These are phyloP conservation scores for Xylota sylvarum DNA, from an alignment of 2,888 invertebrate species.

Conservation along the genomic window DNA sequence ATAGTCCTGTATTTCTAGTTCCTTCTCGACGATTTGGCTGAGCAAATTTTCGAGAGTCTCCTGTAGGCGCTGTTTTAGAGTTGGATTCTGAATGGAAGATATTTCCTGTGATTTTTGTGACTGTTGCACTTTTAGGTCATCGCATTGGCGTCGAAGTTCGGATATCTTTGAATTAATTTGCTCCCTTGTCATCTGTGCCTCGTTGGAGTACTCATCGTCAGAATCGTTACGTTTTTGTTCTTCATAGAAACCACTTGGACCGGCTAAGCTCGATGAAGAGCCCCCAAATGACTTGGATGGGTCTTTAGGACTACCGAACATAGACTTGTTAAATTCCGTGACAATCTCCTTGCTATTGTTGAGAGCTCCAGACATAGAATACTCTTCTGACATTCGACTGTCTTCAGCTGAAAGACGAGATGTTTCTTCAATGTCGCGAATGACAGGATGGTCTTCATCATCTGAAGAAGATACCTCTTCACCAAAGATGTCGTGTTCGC, in stretches of 20 bases:
- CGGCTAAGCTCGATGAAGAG: slow-evolving; percentile 82
- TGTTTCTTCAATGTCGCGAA: slow-evolving; percentile 91
- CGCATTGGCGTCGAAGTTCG: slow-evolving; percentile 90
- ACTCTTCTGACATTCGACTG: slow-evolving; percentile 88
- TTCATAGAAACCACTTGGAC: slow-evolving; percentile 82
- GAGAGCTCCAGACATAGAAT: slow-evolving; percentile 70
- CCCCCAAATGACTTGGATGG: slow-evolving; percentile 79
- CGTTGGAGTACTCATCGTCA: slow-evolving; percentile 82
- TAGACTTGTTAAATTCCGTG: slow-evolving; percentile 83
- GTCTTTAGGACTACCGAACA: slow-evolving; percentile 82
- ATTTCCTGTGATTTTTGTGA: slow-evolving; percentile 93
- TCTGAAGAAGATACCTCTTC: slow-evolving; percentile 96
- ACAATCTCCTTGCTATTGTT: slow-evolving; percentile 80
- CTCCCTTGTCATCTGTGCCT: slow-evolving; percentile 84
- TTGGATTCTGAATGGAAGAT: slow-evolving; percentile 93
- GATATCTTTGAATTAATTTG: slow-evolving; percentile 88
- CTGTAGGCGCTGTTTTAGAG: slow-evolving; percentile 92
- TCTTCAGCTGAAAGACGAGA: slow-evolving; percentile 91
- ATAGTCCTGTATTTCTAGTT: slow-evolving; percentile 87
- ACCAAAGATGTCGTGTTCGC: slow-evolving; percentile 95
- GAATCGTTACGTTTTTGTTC: slow-evolving; percentile 82
- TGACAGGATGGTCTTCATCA: slow-evolving; percentile 88
- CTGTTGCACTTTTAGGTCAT: slow-evolving; percentile 90
- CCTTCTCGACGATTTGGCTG: slow-evolving; percentile 92
- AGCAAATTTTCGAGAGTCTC: slow-evolving; percentile 92